Base-by-base conservation (phyloP, 2,113 vertebrate genomes). In the Choloepus hoffmanni region DNA sequence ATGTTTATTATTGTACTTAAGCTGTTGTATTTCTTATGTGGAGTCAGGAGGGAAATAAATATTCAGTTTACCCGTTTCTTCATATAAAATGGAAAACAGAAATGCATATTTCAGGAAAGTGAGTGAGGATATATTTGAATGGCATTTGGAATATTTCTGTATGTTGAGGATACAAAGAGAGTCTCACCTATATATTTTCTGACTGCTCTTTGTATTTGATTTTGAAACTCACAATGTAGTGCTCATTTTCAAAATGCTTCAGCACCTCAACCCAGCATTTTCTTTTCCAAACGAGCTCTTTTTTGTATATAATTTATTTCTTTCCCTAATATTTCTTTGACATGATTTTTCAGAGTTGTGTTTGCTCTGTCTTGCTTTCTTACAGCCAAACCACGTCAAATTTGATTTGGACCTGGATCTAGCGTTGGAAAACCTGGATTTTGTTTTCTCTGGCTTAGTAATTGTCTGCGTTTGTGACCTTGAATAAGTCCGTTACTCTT, bases 181-280 rank as follows among this genome's bases (percentile, higher is more conserved):
- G 8, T 85, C 63, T 92, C 16, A 83, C 62, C n/a, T 63, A 12
- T 90, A 85, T 86, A 12, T 77, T 94, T 78, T 91, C 14, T 90
- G 24, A 55, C 68, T 82, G 26, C 30, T 91, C 3, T 88, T 95
- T 84, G 78, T 88, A 67, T 95, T 72, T 65, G 36, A 79, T 18
- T 88, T 91, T 88, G 26, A 45, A 67, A 88, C 26, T 77, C 16
- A 62, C 86, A 10, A 36, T 72, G 13, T 90, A 77, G 53, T 74
- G 53, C 90, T 53, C 45, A 92, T 72, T 83, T 92, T 84, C 11
- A 94, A 77, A 88, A 73, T 89, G 30, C 19, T 89, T 86, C 74
- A 89, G 76, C 24, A 45, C 15, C 23, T 82, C 9, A 58, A 9
- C 7, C 21, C 15, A 43, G 83, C 82, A 36, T 95, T 90, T 93